Evolutionary conservation across 1,140 invertebrate genomes (phyloP).

Genomic region (Drosophila lacertosa): DNA sequence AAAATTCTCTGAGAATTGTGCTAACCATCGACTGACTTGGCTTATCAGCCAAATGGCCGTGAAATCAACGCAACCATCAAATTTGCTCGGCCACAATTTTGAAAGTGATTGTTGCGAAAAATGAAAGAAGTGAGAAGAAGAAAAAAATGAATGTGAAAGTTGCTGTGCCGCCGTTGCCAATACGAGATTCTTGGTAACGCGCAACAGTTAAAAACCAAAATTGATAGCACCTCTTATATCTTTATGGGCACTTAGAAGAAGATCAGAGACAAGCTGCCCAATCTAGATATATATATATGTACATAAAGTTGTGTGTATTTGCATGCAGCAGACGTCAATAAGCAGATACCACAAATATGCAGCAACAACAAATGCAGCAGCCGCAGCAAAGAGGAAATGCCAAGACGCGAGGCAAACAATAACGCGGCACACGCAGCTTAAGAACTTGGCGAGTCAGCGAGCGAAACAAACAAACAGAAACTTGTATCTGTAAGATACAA

Average conservation of each 20-base stretch:
- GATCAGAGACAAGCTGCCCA: background rate
- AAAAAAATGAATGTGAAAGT: constrained; percentile 79
- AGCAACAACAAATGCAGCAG: constrained; percentile 1
- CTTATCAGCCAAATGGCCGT: constrained; percentile 7
- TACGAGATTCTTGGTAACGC: constrained; percentile 19
- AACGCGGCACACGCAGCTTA: constrained; percentile 34
- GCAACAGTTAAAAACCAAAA: constrained; percentile 6
- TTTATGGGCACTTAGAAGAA: constrained; percentile 24
- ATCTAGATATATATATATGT: constrained; percentile 9
- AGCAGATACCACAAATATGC: constrained; percentile 46
- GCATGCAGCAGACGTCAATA: constrained; percentile 26
- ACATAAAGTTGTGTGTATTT: constrained; percentile 30
- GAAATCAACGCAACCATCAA: constrained; percentile 41
- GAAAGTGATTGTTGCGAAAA: constrained; percentile 51
- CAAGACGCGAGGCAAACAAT: constrained; percentile 55
- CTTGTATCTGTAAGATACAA: constrained; percentile 72
- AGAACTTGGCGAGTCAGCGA: constrained; percentile 63
- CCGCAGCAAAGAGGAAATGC: constrained; percentile 51
- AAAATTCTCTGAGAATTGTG: constrained; percentile 55
- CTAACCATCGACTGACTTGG: constrained; percentile 24
- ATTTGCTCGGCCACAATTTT: constrained; percentile 33
- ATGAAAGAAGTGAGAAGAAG: background rate
- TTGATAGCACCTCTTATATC: constrained; percentile 24
- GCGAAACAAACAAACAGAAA: constrained; percentile 77
- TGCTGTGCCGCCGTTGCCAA: constrained; percentile 24